phyloP scores from a whole-genome alignment of 2,888 invertebrate genomes.

The Drosophila recens region DNA sequence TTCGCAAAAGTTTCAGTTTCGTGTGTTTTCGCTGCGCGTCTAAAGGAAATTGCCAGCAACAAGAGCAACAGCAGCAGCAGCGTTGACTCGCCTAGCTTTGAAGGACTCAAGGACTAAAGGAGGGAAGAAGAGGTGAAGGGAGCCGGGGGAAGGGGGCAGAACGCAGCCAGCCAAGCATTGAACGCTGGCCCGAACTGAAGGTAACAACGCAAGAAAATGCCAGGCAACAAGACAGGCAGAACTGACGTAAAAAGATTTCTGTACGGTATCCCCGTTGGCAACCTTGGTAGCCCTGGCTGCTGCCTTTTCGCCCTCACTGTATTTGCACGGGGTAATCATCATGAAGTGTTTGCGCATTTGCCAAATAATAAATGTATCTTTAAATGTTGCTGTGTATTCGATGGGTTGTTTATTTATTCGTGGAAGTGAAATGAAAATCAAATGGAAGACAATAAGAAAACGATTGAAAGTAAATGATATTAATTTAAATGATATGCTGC shows the following conservation, averaged over 20 bases:
- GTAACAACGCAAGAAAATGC: slow-evolving; percentile 83
- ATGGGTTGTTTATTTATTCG: slow-evolving; percentile 53
- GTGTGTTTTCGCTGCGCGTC: slow-evolving; percentile 61
- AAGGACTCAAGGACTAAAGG: slow-evolving; percentile 13
- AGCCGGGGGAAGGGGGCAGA: slow-evolving; percentile 31
- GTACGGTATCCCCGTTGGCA: slow-evolving; percentile 31
- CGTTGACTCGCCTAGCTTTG: slow-evolving; percentile 26
- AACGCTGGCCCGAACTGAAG: slow-evolving; percentile 62
- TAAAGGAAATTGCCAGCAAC: slow-evolving; percentile 71
- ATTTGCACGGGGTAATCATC: slow-evolving; percentile 55
- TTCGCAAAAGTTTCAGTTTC: slow-evolving; percentile 78
- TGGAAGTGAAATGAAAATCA: slow-evolving; percentile 19
- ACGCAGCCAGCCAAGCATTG: slow-evolving; percentile 74
- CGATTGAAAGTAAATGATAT: slow-evolving; percentile 14
- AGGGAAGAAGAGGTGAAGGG: slow-evolving; percentile 6
- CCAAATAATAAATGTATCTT: slow-evolving; percentile 69
- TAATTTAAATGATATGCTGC: slow-evolving; percentile 21
- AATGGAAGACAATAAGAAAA: slow-evolving; percentile 20
- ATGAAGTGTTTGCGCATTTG: slow-evolving; percentile 71
- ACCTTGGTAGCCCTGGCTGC: slow-evolving; percentile 23
- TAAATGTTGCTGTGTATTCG: slow-evolving; percentile 57
- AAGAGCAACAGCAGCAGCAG: slow-evolving; percentile 31
- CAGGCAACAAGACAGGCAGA: slow-evolving; percentile 83
- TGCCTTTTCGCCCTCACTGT: slow-evolving; percentile 4
- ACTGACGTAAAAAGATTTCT: slow-evolving; percentile 81